phyloP scores from a whole-genome alignment of 2,797 vertebrate species.

The Petrocephalus schoutedeni region DNA sequence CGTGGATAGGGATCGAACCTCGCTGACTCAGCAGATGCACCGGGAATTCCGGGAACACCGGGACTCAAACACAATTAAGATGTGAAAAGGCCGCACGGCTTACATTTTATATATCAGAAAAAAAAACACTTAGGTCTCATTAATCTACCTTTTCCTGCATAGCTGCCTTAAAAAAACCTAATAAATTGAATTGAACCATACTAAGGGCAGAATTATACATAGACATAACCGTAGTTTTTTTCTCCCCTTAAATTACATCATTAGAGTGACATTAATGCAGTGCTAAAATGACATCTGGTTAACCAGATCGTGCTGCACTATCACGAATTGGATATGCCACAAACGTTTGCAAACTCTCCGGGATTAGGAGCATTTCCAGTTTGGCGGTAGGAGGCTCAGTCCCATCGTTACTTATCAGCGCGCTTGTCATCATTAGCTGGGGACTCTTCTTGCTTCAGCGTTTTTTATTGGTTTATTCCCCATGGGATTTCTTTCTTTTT shows the following conservation, averaged over 20 bases:
- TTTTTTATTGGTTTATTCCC: not conserved
- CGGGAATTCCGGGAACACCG: not conserved
- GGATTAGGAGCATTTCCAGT: not conserved
- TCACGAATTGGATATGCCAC: not conserved
- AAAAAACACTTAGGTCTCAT: not conserved
- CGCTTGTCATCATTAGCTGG: not conserved
- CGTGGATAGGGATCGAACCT: not conserved
- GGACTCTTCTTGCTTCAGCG: not conserved
- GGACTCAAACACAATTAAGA: not conserved
- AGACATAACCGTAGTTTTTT: not conserved
- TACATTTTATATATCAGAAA: not conserved
- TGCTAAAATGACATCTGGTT: slow-evolving; percentile 1
- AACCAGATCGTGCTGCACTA: not conserved
- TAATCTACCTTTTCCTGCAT: not conserved
- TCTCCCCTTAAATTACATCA: not conserved
- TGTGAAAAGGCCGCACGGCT: not conserved
- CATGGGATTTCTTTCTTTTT: not conserved
- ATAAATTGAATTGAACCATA: not conserved
- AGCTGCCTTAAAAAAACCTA: not conserved
- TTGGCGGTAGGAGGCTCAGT: not conserved
- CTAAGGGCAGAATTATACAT: not conserved
- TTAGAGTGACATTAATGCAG: slow-evolving; percentile 7
- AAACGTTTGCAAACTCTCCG: not conserved
- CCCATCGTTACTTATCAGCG: not conserved
- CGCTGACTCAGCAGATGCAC: not conserved